Conservation (phyloP, 2,888 invertebrate species). For the Drosophila putrida region DNA sequence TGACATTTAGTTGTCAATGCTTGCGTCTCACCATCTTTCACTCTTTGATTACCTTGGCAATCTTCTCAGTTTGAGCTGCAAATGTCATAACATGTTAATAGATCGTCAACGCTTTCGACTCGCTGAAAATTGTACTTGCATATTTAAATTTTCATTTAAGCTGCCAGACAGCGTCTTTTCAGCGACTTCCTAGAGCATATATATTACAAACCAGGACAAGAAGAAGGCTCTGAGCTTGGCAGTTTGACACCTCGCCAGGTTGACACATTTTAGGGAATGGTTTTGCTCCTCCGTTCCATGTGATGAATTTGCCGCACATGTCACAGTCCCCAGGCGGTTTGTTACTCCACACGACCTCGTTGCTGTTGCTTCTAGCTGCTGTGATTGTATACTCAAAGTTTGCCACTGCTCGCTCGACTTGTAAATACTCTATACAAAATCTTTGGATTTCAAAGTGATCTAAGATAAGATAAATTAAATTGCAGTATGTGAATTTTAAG, state of each 20-base stretch:
- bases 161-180: slow-evolving; percentile 4
- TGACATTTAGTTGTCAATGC: slow-evolving; percentile 76
- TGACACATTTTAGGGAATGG: slow-evolving; percentile 57
- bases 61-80: slow-evolving; percentile 45
- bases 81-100: slow-evolving; percentile 76
- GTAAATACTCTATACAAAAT: slow-evolving; percentile 1
- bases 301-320: slow-evolving; percentile 60
- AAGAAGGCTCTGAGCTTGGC: slow-evolving; percentile 6
- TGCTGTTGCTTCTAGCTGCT: slow-evolving; percentile 28
- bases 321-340: slow-evolving; percentile 47
- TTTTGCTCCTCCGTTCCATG: slow-evolving; percentile 17
- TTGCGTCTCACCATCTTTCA: neutral
- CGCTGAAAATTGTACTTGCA: slow-evolving; percentile 67
- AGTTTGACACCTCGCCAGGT: slow-evolving; percentile 43
- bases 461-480: too few relatives aligned
- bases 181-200: slow-evolving; percentile 1
- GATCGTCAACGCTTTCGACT: slow-evolving; percentile 53
- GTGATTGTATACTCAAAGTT: slow-evolving; percentile 55
- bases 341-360: slow-evolving; percentile 26
- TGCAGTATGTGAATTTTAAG: too few relatives aligned
- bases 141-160: slow-evolving; percentile 70
- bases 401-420: neutral
- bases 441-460: too few relatives aligned
- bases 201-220: neutral
- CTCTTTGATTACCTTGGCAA: slow-evolving; percentile 8